Evolutionary conservation across 2,888 invertebrate species (phyloP), one percentile per base, ranked within the genome.

Genomic region (Sphecodes monilicornis): DNA sequence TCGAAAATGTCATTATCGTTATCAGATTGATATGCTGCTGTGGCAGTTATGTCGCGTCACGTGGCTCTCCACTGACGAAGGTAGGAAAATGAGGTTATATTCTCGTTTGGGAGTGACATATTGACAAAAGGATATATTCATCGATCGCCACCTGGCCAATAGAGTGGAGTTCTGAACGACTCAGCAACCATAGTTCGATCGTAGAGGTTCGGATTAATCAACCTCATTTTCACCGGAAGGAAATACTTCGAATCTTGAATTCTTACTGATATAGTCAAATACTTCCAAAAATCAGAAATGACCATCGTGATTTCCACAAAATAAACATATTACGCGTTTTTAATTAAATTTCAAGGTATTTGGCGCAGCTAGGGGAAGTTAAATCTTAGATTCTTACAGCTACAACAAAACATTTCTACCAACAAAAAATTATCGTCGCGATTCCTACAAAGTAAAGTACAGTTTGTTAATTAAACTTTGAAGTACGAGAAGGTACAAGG

Each of bases 1-100:
- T 84, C 57, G 75, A 80, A 79, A 88, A 86, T 60, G 80, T 85
- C 80, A 70, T 86, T 86, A 85, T 84, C 86, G 77, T 83, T 84
- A 88, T 87, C 85, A 83, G 85, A 80, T 81, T 73, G 83, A 79
- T 80, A 82, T 74, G 78, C 85, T 73, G 79, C 75, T 76, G 79
- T 76, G 82, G 74, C 86, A 81, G 76, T 85, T 76, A 72, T 57
- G 78, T 76, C 85, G 84, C 86, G 88, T 84, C 89, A 83, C 86
- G 87, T 90, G 90, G 71, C 32, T 78, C 79, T 69, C 79, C 32
- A 54, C 76, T 71, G 84, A 54, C 76, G 76, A 80, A 74, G 60
- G 29, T 76, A 69, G 70, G 70, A 73, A 83, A 89, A 89, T 79
- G 89, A 85, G 81, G 87, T 88, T 88, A 87, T 76, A 81, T 50